Conservation (phyloP, 2,797 vertebrate genomes). For the Silurus lanzhouensis region DNA sequence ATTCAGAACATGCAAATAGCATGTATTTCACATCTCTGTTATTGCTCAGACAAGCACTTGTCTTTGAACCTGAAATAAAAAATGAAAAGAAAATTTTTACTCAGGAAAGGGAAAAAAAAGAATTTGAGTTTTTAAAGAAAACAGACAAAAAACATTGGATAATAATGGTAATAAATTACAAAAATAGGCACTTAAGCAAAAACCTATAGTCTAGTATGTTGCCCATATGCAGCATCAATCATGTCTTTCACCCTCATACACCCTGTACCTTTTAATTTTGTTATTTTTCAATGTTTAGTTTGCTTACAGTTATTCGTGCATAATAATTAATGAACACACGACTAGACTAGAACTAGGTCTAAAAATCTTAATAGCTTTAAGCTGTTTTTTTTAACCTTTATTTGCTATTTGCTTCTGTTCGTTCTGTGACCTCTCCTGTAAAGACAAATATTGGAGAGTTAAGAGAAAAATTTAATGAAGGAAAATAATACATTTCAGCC, state of each 20-base stretch:
- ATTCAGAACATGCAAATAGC: neutral
- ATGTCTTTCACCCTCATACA: neutral
- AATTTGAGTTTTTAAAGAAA: too few species aligned
- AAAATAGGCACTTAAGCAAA: too few species aligned
- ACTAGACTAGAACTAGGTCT: too few species aligned
- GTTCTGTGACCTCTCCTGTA: conserved; percentile 31
- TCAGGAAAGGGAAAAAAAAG: neutral
- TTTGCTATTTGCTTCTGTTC: neutral
- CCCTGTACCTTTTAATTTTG: neutral
- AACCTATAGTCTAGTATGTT: neutral
- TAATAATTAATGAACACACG: too few species aligned
- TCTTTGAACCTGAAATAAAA: neutral
- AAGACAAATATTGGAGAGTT: neutral
- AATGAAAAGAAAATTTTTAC: neutral
- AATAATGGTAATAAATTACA: too few species aligned
- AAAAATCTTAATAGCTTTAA: too few species aligned
- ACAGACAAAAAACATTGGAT: too few species aligned
- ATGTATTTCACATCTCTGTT: neutral
- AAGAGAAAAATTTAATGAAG: neutral
- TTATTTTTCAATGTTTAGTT: neutral
- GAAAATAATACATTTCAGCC: conserved; percentile 71
- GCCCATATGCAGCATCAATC: neutral
- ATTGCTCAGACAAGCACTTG: neutral
- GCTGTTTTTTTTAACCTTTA: too few species aligned
- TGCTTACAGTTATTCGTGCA: too few species aligned